These are phyloP conservation scores for Zoanthus sansibaricus DNA, from an alignment of 92 coral and sea anemone genomes.

Conservation along the genomic window DNA sequence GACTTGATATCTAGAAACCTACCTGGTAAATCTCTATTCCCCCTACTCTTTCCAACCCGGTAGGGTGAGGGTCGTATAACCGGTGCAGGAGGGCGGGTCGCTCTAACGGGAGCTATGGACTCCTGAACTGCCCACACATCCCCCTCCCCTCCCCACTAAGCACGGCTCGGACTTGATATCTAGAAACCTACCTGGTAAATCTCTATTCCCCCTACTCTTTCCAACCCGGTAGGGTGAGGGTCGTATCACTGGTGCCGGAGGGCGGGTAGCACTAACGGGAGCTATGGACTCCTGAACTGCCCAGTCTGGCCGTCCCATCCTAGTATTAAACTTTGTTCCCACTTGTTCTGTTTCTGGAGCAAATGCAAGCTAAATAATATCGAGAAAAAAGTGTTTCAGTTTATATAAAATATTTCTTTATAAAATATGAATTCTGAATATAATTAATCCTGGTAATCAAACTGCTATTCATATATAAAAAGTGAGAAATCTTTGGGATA, in stretches of 20 bases:
- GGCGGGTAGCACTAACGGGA: constrained; percentile 72
- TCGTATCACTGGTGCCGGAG: constrained; percentile 75
- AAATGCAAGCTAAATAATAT: constrained; percentile 64
- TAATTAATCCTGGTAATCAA: too few species aligned
- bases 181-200: constrained; percentile 70
- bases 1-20: too few species aligned
- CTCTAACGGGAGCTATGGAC: constrained; percentile 71
- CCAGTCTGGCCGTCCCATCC: constrained; percentile 90
- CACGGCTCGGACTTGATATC: too few species aligned
- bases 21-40: too few species aligned
- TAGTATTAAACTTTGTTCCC: constrained; percentile 73
- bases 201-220: constrained; percentile 63
- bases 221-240: constrained; percentile 71
- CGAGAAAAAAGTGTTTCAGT: neutral
- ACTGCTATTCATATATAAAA: too few species aligned
- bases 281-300: constrained; percentile 80
- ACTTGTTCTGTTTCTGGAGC: constrained; percentile 76
- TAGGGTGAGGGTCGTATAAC: constrained; percentile 69
- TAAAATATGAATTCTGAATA: too few species aligned
- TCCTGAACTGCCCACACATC: constrained; percentile 75
- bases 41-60: too few species aligned
- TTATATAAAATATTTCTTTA: too few species aligned
- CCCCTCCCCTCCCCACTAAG: too few species aligned
- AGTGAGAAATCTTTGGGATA: too few species aligned
- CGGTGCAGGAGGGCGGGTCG: constrained; percentile 80